A percentile compares a stretch with the other conserved stretches of the same genome.
These are phyloP conservation scores for Xanthostigma xanthostigma DNA, from an alignment of 2,888 invertebrate genomes.

Conservation along the genomic window DNA sequence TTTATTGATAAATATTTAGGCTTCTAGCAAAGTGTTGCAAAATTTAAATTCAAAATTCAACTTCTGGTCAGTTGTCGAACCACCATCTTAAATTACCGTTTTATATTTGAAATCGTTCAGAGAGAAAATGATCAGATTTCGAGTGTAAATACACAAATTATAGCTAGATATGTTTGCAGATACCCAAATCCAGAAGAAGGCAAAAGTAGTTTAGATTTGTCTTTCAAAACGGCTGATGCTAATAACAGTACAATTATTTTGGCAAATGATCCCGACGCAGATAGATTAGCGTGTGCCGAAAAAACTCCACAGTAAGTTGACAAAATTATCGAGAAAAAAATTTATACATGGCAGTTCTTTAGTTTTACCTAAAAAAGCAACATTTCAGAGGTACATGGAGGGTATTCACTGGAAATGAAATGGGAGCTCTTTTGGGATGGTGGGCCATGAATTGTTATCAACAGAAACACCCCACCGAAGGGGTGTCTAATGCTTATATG, in stretches of 20 bases:
- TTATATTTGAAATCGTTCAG: too few species aligned
- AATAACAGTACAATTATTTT: conserved; percentile 59
- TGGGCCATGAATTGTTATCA: conserved; percentile 61
- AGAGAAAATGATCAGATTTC: too few species aligned
- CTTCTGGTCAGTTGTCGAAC: too few species aligned
- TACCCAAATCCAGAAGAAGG: conserved; percentile 99
- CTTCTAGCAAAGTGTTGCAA: too few species aligned
- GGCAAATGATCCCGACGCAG: conserved; percentile 98
- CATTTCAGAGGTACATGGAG: conserved; percentile 55
- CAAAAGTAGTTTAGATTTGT: conserved; percentile 45
- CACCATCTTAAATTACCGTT: too few species aligned
- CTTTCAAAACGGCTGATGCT: conserved; percentile 55
- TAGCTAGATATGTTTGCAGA: conserved; percentile 16
- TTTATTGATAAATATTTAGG: too few species aligned
- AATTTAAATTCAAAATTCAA: too few species aligned
- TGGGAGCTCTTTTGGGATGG: conserved; percentile 88
- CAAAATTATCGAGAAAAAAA: neutral
- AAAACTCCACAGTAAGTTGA: conserved; percentile 42
- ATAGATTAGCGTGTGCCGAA: conserved; percentile 87
- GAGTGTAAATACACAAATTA: too few species aligned
- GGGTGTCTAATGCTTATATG: conserved; percentile 56
- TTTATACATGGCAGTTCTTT: neutral
- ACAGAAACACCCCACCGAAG: conserved; percentile 29
- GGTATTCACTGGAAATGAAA: conserved; percentile 88
- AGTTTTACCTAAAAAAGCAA: neutral